These are phyloP conservation scores for Drosophila serrata DNA, from an alignment of 1,140 invertebrate genomes.

Conservation along the genomic window DNA sequence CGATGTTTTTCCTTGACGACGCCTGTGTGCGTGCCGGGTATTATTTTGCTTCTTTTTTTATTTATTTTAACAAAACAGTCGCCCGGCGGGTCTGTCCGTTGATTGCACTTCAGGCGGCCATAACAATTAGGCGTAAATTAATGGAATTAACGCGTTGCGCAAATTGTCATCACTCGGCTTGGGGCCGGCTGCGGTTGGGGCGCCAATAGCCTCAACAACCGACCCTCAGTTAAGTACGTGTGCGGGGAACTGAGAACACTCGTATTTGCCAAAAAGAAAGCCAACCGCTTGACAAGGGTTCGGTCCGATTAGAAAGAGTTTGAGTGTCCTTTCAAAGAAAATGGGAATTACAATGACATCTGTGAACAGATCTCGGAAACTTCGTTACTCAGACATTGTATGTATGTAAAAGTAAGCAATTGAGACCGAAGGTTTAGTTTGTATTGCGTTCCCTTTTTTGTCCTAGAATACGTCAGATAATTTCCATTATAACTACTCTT, in stretches of 20 bases:
- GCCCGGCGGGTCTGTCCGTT: constrained; percentile 43
- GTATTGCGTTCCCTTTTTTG: too few species aligned
- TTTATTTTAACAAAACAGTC: constrained; percentile 45
- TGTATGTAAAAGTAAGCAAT: too few species aligned
- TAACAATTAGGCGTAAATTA: constrained; percentile 81
- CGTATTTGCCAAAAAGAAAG: background rate
- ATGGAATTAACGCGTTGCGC: constrained; percentile 75
- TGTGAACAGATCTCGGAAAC: too few species aligned
- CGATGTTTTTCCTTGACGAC: constrained; percentile 13
- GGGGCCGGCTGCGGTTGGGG: constrained; percentile 7
- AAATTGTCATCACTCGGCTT: constrained; percentile 60
- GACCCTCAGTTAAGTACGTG: constrained; percentile 24
- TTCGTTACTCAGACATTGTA: too few species aligned
- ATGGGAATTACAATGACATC: background rate
- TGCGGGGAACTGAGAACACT: background rate
- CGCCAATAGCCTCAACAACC: background rate
- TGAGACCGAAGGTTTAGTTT: too few species aligned
- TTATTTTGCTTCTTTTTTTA: constrained; percentile 15
- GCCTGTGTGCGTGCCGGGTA: constrained; percentile 32
- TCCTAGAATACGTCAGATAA: too few species aligned
- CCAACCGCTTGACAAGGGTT: constrained; percentile 13
- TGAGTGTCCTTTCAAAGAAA: background rate
- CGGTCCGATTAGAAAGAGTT: constrained; percentile 9
- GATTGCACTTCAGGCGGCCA: constrained; percentile 78
- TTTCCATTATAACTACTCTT: too few species aligned